phyloP scores from a whole-genome alignment of 2,888 invertebrate genomes.

The Ernsta delagoae region DNA sequence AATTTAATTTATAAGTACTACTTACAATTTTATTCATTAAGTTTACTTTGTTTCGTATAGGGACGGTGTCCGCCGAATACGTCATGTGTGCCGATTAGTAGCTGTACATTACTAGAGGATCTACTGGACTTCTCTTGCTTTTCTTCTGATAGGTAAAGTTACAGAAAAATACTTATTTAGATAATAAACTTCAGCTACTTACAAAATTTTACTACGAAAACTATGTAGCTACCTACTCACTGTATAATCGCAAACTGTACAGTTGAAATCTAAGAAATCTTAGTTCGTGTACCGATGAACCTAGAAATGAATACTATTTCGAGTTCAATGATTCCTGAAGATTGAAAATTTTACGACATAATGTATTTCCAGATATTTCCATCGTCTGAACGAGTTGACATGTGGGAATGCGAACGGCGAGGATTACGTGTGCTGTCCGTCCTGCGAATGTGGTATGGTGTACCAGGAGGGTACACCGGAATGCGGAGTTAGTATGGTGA shows the following conservation, averaged over 20 bases:
- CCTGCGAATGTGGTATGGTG: constrained; percentile 72
- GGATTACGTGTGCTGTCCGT: constrained; percentile 86
- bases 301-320: too few relatives aligned
- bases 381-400: constrained; percentile 83
- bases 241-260: too few relatives aligned
- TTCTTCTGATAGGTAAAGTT: constrained; percentile 82
- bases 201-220: too few relatives aligned
- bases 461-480: constrained; percentile 72
- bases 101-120: constrained; percentile 83
- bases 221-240: too few relatives aligned
- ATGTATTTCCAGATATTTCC: constrained; percentile 67
- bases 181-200: too few relatives aligned
- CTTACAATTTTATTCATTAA: neutral
- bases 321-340: too few relatives aligned
- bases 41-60: constrained; percentile 48
- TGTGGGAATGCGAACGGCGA: constrained; percentile 86
- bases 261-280: too few relatives aligned
- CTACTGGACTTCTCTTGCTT: constrained; percentile 85
- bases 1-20: too few relatives aligned
- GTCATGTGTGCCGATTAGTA: constrained; percentile 81
- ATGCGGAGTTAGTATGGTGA: constrained; percentile 88
- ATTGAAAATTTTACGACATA: too few relatives aligned
- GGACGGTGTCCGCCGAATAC: constrained; percentile 72
- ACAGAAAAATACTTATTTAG: too few relatives aligned
- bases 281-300: too few relatives aligned